These are phyloP conservation scores for Aricia agestis DNA, from an alignment of 1,140 invertebrate species.

Conservation along the genomic window DNA sequence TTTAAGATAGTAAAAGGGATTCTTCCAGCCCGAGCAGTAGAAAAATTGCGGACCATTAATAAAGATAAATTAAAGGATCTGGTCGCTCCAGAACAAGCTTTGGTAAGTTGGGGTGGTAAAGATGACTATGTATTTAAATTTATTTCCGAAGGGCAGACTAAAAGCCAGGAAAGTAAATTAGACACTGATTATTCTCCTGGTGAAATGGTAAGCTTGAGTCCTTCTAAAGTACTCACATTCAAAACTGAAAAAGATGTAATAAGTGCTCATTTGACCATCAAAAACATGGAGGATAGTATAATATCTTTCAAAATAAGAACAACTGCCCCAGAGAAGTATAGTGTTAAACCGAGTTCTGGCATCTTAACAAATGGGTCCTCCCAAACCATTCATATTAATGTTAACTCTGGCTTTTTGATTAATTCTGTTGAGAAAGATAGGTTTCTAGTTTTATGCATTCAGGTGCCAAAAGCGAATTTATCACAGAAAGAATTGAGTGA, in stretches of 20 bases:
- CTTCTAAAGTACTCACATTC: conserved; percentile 31
- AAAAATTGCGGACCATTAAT: conserved; percentile 34
- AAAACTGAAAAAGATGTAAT: conserved; percentile 32
- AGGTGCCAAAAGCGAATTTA: conserved; percentile 34
- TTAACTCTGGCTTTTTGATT: conserved; percentile 36
- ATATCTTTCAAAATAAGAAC: conserved; percentile 45
- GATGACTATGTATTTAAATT: conserved; percentile 42
- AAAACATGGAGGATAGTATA: conserved; percentile 37
- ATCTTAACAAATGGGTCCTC: conserved; percentile 28
- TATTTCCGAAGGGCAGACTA: conserved; percentile 30
- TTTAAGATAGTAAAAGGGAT: conserved; percentile 42
- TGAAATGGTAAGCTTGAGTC: conserved; percentile 35
- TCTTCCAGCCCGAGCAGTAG: conserved; percentile 37
- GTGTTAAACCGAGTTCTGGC: conserved; percentile 34
- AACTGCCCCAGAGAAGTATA: conserved; percentile 40
- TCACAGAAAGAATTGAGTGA: conserved; percentile 32
- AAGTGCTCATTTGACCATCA: conserved; percentile 35
- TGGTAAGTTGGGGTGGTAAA: conserved; percentile 45
- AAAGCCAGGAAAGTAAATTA: conserved; percentile 21
- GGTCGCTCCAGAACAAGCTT: conserved; percentile 40
- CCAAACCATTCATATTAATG: conserved; percentile 34
- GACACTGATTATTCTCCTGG: conserved; percentile 30
- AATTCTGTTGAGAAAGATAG: conserved; percentile 38
- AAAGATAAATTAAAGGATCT: conserved; percentile 44
- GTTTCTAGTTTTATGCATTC: conserved; percentile 36